A percentile compares a stretch with the other conserved stretches of the same genome.
Evolutionary conservation across 2,888 invertebrate genomes (phyloP).

Genomic region (Eupithecia dodoneata): DNA sequence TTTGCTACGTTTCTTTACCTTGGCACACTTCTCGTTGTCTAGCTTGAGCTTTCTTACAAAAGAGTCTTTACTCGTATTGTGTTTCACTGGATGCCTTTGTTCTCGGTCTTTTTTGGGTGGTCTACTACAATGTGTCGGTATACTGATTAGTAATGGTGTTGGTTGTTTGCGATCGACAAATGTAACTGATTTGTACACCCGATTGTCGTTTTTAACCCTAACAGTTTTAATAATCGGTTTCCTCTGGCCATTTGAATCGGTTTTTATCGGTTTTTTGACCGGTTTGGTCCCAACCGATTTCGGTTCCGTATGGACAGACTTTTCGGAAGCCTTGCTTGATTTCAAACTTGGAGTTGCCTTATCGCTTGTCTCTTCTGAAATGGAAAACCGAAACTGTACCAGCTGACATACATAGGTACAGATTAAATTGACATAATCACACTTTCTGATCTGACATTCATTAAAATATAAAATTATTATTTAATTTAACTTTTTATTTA

Average conservation of each 20-base stretch:
- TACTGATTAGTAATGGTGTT: constrained; percentile 55
- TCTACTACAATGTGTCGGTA: constrained; percentile 49
- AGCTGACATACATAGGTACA: too few species aligned
- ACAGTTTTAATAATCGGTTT: constrained; percentile 61
- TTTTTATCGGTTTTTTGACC: constrained; percentile 27
- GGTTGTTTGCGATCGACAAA: constrained; percentile 56
- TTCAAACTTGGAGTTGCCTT: background rate
- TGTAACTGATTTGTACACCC: constrained; percentile 62
- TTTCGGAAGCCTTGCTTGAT: constrained; percentile 20
- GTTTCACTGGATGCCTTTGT: constrained; percentile 10
- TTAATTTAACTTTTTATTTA: too few species aligned
- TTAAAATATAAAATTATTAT: too few species aligned
- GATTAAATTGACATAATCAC: too few species aligned
- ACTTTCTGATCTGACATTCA: too few species aligned
- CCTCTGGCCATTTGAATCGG: constrained; percentile 27
- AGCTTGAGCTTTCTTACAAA: background rate
- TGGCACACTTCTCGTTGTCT: constrained; percentile 27
- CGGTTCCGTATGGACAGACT: constrained; percentile 32
- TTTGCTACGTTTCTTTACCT: constrained; percentile 15
- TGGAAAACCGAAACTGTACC: background rate
- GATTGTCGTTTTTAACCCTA: constrained; percentile 30
- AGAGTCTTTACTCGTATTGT: constrained; percentile 24
- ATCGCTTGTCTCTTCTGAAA: background rate
- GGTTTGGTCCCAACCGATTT: constrained; percentile 28
- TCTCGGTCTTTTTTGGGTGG: constrained; percentile 28